Percentiles rank a stretch among this genome's conserved stretches.
Conservation (phyloP, 2,888 invertebrate species). For the Pristionchus arcanus region DNA sequence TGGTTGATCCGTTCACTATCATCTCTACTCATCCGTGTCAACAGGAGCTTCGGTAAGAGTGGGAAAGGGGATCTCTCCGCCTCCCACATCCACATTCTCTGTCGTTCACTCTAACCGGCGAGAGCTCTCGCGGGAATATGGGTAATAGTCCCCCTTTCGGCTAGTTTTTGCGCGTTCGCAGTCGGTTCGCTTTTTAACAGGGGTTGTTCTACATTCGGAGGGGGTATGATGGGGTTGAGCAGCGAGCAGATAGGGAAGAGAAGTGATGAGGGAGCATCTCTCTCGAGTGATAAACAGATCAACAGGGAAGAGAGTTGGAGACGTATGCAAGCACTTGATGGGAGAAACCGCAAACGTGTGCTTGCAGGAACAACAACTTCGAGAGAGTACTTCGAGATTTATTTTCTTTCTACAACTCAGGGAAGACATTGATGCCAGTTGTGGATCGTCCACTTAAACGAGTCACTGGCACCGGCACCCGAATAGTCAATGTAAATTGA, state of each 20-base stretch:
- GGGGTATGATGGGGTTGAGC: neutral
- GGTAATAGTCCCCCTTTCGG: neutral
- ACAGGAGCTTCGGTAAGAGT: neutral
- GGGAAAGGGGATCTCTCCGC: neutral
- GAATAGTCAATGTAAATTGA: neutral
- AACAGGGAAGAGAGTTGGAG: neutral
- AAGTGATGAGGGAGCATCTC: neutral
- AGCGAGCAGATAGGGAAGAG: neutral
- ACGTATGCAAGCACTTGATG: neutral
- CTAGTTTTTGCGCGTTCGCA: conserved; percentile 8
- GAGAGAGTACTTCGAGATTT: neutral
- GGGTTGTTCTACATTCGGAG: conserved; percentile 35
- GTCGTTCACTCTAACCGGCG: neutral
- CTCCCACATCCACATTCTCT: neutral
- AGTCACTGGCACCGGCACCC: neutral
- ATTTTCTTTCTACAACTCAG: neutral
- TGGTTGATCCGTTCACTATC: conserved; percentile 23
- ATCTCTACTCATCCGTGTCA: conserved; percentile 32
- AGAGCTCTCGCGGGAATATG: neutral
- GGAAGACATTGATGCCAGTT: neutral
- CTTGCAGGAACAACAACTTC: neutral
- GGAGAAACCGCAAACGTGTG: neutral
- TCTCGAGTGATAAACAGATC: conserved; percentile 11
- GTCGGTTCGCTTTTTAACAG: neutral
- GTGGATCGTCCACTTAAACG: neutral